phyloP scores from a whole-genome alignment of 2,888 invertebrate species.

The Colletes collaris region DNA sequence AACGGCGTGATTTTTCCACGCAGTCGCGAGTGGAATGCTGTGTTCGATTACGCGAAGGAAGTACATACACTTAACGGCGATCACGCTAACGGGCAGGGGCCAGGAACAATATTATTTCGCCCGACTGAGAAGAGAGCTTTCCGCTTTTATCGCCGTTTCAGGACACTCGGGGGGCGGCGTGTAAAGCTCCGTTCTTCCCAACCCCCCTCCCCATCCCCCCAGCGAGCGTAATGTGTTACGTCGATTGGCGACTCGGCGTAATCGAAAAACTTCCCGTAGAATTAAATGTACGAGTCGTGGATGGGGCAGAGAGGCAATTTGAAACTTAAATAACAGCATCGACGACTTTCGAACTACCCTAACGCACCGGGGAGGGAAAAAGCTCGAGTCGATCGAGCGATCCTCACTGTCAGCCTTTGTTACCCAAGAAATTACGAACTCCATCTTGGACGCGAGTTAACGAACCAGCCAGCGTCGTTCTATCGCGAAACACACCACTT shows the following conservation, averaged over 20 bases:
- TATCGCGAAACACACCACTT: neutral
- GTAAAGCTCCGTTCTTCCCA: slow-evolving; percentile 8
- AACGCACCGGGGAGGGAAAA: slow-evolving; percentile 6
- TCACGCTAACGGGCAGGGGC: neutral
- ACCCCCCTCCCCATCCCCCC: neutral
- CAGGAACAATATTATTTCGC: slow-evolving; percentile 34
- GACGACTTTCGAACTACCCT: slow-evolving; percentile 38
- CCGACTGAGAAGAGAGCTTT: slow-evolving; percentile 21
- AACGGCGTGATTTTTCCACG: neutral
- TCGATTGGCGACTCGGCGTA: slow-evolving; percentile 47
- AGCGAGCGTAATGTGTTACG: slow-evolving; percentile 40
- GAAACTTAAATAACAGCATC: slow-evolving; percentile 56
- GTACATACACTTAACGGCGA: neutral
- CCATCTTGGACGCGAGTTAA: slow-evolving; percentile 15
- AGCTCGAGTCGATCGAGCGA: slow-evolving; percentile 18
- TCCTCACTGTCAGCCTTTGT: neutral
- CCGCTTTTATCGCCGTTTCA: slow-evolving; percentile 38
- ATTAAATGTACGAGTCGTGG: slow-evolving; percentile 41
- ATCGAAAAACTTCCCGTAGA: slow-evolving; percentile 50
- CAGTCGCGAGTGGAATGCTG: neutral
- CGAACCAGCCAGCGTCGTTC: neutral
- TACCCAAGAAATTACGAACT: slow-evolving; percentile 26
- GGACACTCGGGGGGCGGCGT: slow-evolving; percentile 13
- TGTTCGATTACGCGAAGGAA: neutral
- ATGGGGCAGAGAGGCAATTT: slow-evolving; percentile 17